Base-by-base conservation (phyloP, 2,797 vertebrate genomes). In the Nothura maculosa region DNA sequence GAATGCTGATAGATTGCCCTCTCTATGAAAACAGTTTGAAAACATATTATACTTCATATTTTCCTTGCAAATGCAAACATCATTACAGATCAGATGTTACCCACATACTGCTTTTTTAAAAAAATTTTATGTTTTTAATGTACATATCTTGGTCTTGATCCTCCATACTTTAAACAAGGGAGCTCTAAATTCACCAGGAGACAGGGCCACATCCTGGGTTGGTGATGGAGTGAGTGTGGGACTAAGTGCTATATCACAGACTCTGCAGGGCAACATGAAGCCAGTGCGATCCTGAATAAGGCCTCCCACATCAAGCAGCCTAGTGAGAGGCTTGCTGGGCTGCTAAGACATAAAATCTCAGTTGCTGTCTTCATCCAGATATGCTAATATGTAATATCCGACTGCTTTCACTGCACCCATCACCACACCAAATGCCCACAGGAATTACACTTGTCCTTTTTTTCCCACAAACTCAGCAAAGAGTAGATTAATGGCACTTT, bases 401-500 rank as follows among this genome's bases (percentile, higher is more conserved):
- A 10, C 34, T 73, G 32, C 74, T 76, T 83, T 84, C 38, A 10
- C 42, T 4, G 1, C 1, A 0, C 60, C 93, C 40, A 81, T 91
- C 70, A 81, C 57, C 60, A 17, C 54, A 67, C 40, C 25, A 45
- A 86, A 21, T 62, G 80, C 90, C 87, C 89, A 42, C 48, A 91
- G 82, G 48, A 94, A 54, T 85, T 67, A 78, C 4, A 20, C 66
- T 75, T 63, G 63, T 57, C 54, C 72, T 22, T 47, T 91, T 80
- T 19, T 2, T 18, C 45, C 36, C 67, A 69, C 55, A 40, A 92
- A 72, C 87, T 89, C 87, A 86, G 87, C 85, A 68, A 88, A 92
- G 82, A 86, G 70, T 72, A 92, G 61, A 90, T 92, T 93, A 95
- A 92, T 94, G 60, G 38, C 57, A 82, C 75, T 92, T 90, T 95